A percentile compares a stretch with the other conserved stretches of the same genome.
Conservation (phyloP, 2,888 invertebrate species). For the Nineta flava region DNA sequence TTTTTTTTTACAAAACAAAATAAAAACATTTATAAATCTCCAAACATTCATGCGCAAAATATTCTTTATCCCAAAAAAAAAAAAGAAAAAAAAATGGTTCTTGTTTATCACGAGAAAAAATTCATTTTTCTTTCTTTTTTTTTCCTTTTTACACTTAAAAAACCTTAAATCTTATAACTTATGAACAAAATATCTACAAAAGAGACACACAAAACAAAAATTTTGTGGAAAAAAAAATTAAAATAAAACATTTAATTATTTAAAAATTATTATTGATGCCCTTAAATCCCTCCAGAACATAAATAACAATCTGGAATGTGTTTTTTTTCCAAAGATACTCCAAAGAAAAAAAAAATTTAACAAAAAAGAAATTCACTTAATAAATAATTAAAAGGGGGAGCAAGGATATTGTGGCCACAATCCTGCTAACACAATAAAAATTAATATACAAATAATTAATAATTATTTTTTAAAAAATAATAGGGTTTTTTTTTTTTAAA, state of each 20-base stretch:
- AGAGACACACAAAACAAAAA: neutral
- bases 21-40: too few relatives aligned
- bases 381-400: neutral
- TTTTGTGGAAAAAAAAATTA: neutral
- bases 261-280: conserved; percentile 23
- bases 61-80: too few relatives aligned
- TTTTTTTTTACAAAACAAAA: too few relatives aligned
- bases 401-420: conserved; percentile 4
- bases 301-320: conserved; percentile 28
- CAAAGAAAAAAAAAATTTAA: neutral
- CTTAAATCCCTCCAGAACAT: conserved; percentile 32
- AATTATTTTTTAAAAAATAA: neutral
- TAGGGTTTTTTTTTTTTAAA: neutral
- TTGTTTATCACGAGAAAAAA: neutral
- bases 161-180: neutral
- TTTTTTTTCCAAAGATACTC: conserved; percentile 3
- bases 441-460: neutral
- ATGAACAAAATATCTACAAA: neutral
- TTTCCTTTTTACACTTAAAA: neutral
- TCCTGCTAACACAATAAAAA: neutral
- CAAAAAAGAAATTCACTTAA: neutral
- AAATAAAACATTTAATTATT: neutral
- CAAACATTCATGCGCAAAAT: too few relatives aligned
- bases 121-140: neutral
- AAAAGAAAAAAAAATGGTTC: too few relatives aligned